Evolutionary conservation across 2,888 invertebrate genomes (phyloP).

Genomic region (Blomia tropicalis): DNA sequence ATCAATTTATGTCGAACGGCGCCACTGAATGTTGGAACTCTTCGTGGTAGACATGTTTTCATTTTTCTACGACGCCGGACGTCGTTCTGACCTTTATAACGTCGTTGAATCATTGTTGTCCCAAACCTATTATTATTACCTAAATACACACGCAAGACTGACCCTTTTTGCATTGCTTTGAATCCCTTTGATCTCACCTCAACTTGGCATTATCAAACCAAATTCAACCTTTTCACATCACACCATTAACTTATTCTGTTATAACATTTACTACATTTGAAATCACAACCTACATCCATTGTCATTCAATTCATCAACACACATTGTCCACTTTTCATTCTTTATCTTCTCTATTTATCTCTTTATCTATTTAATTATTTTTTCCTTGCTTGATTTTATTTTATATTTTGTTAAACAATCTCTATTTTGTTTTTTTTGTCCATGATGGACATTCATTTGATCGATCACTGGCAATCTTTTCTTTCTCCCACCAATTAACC

Average conservation of each 20-base stretch:
- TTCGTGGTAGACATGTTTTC: background rate
- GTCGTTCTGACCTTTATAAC: too few species aligned
- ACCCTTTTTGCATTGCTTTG: background rate
- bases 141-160: too few species aligned
- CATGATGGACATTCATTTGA: background rate
- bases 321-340: background rate
- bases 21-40: slow-evolving; percentile 1
- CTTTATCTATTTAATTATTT: background rate
- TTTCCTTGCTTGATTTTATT: background rate
- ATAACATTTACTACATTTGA: background rate
- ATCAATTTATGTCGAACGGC: background rate
- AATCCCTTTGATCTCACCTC: background rate
- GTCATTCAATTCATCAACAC: too few species aligned
- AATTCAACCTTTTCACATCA: background rate
- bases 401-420: background rate
- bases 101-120: too few species aligned
- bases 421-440: slow-evolving; percentile 1
- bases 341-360: background rate
- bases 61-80: too few species aligned
- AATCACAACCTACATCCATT: background rate
- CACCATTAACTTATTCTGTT: background rate
- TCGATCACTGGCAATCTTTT: background rate
- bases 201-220: too few species aligned
- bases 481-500: background rate
- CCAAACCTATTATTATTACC: too few species aligned